phyloP scores from a whole-genome alignment of 2,113 vertebrate species.

The Oplegnathus fasciatus region DNA sequence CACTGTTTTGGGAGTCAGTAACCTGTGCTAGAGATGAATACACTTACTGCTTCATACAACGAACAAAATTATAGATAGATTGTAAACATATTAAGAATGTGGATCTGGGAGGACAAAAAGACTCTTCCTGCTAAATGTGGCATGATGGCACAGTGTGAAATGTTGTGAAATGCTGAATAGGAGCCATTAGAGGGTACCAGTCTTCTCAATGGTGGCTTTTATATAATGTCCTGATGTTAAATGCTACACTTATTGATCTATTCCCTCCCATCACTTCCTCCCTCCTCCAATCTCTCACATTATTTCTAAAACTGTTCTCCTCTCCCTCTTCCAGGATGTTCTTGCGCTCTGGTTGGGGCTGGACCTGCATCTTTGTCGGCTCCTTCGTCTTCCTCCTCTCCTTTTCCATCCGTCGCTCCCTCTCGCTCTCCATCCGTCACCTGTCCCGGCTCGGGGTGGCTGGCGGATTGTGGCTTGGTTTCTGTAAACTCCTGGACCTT shows the following conservation, averaged over 20 bases:
- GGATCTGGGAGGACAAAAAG: too few relatives aligned
- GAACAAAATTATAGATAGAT: too few relatives aligned
- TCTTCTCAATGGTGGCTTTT: background rate
- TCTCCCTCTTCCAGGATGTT: constrained; percentile 84
- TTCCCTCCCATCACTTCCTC: background rate
- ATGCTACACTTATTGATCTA: background rate
- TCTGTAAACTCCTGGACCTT: constrained; percentile 85
- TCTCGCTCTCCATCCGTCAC: constrained; percentile 85
- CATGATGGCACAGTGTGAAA: too few relatives aligned
- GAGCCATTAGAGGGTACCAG: too few relatives aligned
- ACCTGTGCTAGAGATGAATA: too few relatives aligned
- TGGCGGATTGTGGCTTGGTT: constrained; percentile 85
- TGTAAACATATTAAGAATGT: too few relatives aligned
- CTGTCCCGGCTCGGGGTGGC: constrained; percentile 88
- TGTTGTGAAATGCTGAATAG: too few relatives aligned
- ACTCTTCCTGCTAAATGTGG: too few relatives aligned
- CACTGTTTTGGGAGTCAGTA: background rate
- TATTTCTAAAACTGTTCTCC: background rate
- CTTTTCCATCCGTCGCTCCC: constrained; percentile 87
- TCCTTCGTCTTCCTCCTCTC: constrained; percentile 91
- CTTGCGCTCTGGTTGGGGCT: constrained; percentile 91
- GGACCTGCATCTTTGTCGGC: constrained; percentile 90
- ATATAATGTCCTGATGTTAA: background rate
- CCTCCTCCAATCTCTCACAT: background rate
- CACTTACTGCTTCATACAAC: too few relatives aligned